Evolutionary conservation across 2,797 vertebrate species (phyloP), one percentile per base, ranked within the genome.

Genomic region (Cossypha polioptera): DNA sequence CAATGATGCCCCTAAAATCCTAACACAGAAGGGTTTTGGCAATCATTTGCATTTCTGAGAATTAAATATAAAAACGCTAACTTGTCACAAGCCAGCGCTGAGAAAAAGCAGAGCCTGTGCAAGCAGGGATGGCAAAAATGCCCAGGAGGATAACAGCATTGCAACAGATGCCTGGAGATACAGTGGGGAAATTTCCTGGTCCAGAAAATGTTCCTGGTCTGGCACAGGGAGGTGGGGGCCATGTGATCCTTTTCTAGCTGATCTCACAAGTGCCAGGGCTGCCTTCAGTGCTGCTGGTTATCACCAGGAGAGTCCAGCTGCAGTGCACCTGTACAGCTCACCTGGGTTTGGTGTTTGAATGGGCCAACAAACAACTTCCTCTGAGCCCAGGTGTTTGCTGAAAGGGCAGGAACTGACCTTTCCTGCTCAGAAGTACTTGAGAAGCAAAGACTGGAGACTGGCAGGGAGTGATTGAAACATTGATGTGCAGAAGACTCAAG

Each of bases 201-300:
- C 51, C 87, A 92, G 94, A 97, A 94, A 58, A 69, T 25, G 6
- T 25, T 42, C 42, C 35, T 62, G 22, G 58, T 89, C 77, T 95
- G 91, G 92, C 8, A 11, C 14, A 43, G 71, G 66, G 33, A 95
- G 48, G 83, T 75, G 71, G 78, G 26, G 24, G 35, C 38, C 36
- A 36, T 59, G 89, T 93, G 48, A 71, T 96, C 68, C 86, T 96
- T 77, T 96, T 93, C 11, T 80, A 91, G 17, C 63, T 31, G 48
- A 62, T 96, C 91, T 96, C 89, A 90, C 62, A 90, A 94, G 75
- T 16, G 5, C 84, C 92, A 81, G 93, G 74, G 76, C 76, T 93
- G 95, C 75, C 82, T 18, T 92, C 75, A 67, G 87, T 95, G 95
- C 90, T 48, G 17, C 73, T 76, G 93, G 79, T 92, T 95, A 84